Evolutionary conservation across 2,888 invertebrate genomes (phyloP), one percentile per base, ranked within the genome.

Genomic region (Lydus trimaculatus): DNA sequence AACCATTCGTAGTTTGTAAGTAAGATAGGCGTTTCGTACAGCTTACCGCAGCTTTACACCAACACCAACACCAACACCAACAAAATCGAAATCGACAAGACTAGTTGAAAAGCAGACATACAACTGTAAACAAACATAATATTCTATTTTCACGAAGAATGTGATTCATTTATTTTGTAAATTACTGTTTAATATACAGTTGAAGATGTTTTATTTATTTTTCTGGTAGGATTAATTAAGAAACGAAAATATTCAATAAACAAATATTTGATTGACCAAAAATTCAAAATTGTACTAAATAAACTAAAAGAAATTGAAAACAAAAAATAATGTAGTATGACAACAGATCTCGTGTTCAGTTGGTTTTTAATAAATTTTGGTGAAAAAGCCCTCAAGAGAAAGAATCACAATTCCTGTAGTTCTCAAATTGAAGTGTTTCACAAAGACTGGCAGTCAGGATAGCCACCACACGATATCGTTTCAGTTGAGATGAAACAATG

Each of bases 371-470:
- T 56, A 56, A 56, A 56, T 56, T 28, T 56, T 56, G 56, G 25
- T 15, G 56, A 15, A 15, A 28, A 28, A 2, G 28, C 28, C 28
- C 56, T 56, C 28, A 56, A 56, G 25, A 56, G 28, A 56, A 28
- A 28, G 56, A 56, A 56, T 56, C 25, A 56, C 28, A 56, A 15
- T 28, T 28, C 1, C 25, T 56, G 13, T 56, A 8, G 28, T 70
- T 65, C 70, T 65, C 62, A 67, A 56, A 70, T 70, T 70, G 65
- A 58, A 62, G 65, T 78, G n/a, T 78, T 75, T 73, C 75, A 78
- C 78, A 76, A 79, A 76, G 77, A 77, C 74, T 75, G 75, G 71
- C 75, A 77, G 73, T 74, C 74, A 75, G 71, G 75, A 80, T 73
- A 75, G 71, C 75, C 74, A 73, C 73, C 74, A 73, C 73, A 77